These are phyloP conservation scores for Phthorimaea operculella DNA, from an alignment of 1,140 invertebrate species.

Conservation along the genomic window DNA sequence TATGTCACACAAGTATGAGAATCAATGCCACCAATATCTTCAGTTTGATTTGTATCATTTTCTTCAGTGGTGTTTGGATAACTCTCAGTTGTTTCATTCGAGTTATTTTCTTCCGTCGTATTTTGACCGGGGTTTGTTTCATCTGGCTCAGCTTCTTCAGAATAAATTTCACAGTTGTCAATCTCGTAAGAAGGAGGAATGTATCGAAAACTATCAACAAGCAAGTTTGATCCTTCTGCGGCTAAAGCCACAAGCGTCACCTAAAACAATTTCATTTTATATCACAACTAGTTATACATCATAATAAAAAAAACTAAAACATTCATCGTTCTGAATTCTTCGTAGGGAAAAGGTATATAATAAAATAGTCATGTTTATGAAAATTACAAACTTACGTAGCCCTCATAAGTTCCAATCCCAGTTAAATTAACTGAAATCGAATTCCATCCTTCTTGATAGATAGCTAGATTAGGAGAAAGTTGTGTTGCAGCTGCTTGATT, in stretches of 20 bases:
- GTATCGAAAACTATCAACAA: slow-evolving; percentile 23
- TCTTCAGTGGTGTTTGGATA: too few relatives aligned
- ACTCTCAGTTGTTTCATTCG: too few relatives aligned
- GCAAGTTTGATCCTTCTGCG: slow-evolving; percentile 10
- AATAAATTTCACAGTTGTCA: background rate
- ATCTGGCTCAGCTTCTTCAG: background rate
- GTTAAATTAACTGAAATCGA: slow-evolving; percentile 11
- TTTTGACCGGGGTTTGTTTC: background rate
- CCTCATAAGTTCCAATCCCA: slow-evolving; percentile 15
- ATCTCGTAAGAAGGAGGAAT: slow-evolving; percentile 15
- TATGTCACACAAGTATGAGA: too few relatives aligned
- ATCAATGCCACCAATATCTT: too few relatives aligned
- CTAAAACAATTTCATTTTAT: slow-evolving; percentile 15
- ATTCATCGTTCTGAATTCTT: too few relatives aligned
- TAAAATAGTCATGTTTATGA: too few relatives aligned
- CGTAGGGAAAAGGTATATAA: too few relatives aligned
- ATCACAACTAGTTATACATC: too few relatives aligned
- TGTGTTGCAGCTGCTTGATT: slow-evolving; percentile 7
- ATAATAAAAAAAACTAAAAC: slow-evolving; percentile 8
- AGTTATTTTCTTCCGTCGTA: too few relatives aligned
- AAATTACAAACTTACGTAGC: slow-evolving; percentile 27
- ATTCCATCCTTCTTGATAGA: slow-evolving; percentile 15
- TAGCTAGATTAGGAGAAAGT: background rate
- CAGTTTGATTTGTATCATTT: too few relatives aligned
- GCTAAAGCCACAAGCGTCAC: slow-evolving; percentile 16